phyloP scores from a whole-genome alignment of 2,888 invertebrate genomes.

The Oasisia sp. region DNA sequence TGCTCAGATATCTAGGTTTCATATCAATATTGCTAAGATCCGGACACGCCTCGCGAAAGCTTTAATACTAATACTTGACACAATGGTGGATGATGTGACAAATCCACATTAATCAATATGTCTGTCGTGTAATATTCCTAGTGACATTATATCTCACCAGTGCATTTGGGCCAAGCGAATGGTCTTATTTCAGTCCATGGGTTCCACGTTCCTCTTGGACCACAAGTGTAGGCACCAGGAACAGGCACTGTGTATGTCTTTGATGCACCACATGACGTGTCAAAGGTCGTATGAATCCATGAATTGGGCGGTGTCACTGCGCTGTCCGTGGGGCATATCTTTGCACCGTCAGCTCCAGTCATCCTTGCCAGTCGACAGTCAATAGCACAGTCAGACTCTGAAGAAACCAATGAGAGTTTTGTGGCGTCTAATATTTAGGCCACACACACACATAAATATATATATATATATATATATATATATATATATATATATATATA shows the following conservation, averaged over 20 bases:
- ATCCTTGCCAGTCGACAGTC: background rate
- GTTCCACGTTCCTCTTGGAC: background rate
- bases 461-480: too few species aligned
- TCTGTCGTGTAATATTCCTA: background rate
- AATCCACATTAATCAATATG: too few species aligned
- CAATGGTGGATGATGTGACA: too few species aligned
- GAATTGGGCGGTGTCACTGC: background rate
- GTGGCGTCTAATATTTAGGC: background rate
- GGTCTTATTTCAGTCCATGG: background rate
- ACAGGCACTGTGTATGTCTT: background rate
- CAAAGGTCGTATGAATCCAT: background rate
- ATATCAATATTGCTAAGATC: too few species aligned
- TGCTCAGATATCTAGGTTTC: too few species aligned
- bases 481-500: too few species aligned
- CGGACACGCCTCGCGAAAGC: too few species aligned
- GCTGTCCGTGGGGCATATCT: background rate
- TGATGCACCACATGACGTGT: background rate
- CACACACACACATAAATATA: too few species aligned
- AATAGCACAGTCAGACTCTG: background rate
- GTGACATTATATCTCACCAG: background rate
- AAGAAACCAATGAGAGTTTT: background rate
- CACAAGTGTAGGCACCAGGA: background rate
- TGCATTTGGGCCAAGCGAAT: conserved; percentile 10
- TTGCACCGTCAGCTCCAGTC: background rate
- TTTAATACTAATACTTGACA: background rate